Base-by-base conservation (phyloP, 1,140 invertebrate genomes). In the Dreissena rostriformis region DNA sequence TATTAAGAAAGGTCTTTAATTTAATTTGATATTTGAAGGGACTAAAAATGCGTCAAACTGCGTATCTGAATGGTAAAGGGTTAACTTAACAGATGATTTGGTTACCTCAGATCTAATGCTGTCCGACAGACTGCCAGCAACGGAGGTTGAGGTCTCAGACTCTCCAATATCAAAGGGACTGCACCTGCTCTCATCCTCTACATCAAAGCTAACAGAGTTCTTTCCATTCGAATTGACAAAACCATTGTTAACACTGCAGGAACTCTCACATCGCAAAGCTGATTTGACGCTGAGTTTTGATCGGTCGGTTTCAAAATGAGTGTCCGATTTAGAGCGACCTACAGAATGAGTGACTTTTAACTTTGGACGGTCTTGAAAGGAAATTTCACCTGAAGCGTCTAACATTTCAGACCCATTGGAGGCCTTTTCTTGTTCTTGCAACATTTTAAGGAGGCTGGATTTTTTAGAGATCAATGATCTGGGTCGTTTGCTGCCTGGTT, bases 31-130 rank as follows among this genome's bases (percentile, higher is more conserved):
- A n/a, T n/a, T n/a, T n/a, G n/a, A n/a, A n/a, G n/a, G n/a, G n/a
- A n/a, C n/a, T n/a, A n/a, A n/a, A n/a, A n/a, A n/a, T n/a, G n/a
- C n/a, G n/a, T n/a, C n/a, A n/a, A n/a, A n/a, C n/a, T n/a, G n/a
- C n/a, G n/a, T n/a, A n/a, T n/a, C n/a, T n/a, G n/a, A n/a, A n/a
- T n/a, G n/a, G n/a, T n/a, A n/a, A n/a, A n/a, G n/a, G n/a, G n/a
- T n/a, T n/a, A n/a, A n/a, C n/a, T 39, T 39, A 39, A 39, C 8
- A 6, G 17, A 71, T n/a, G 22, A 5, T 53, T 51, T 7, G 0
- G 63, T 82, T 75, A 75, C 80, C 80, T 82, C 80, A 4, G 80
- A 82, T 67, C 70, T 67, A 67, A 82, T 49, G 68, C 80, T 82
- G 39, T 75, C 71, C 19, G 80, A 82, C 28, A 82, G 26, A 75